Conservation (phyloP, 1,140 invertebrate species). For the Temnothorax nylanderi region DNA sequence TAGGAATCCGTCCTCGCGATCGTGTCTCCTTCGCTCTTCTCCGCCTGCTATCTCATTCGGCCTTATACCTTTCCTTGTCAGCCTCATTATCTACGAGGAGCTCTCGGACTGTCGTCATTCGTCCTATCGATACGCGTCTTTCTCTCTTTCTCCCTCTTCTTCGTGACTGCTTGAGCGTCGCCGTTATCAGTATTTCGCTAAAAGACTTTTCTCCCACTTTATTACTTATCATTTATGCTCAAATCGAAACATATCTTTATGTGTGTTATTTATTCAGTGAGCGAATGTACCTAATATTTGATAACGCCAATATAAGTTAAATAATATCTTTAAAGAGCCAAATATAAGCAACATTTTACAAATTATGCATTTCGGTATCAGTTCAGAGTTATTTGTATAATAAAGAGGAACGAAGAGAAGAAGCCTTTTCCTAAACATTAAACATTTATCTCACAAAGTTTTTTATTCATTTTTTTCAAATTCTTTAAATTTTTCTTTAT, state of each 20-base stretch:
- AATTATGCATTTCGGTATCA: background rate
- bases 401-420: background rate
- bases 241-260: conserved; percentile 52
- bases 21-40: conserved; percentile 62
- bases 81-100: conserved; percentile 77
- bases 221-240: conserved; percentile 42
- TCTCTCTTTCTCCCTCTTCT: conserved; percentile 25
- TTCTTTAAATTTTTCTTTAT: no score
- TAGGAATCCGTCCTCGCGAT: conserved; percentile 76
- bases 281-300: background rate
- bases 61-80: conserved; percentile 56
- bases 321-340: background rate
- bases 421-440: background rate
- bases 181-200: background rate
- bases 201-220: background rate
- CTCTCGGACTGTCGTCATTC: conserved; percentile 70
- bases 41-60: conserved; percentile 40
- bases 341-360: background rate
- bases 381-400: background rate
- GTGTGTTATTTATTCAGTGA: background rate
- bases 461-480: background rate
- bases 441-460: background rate
- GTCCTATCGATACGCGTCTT: conserved; percentile 61
- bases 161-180: background rate
- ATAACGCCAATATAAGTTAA: background rate